A percentile compares a stretch with the other conserved stretches of the same genome.
phyloP scores from a whole-genome alignment of 2,888 invertebrate species.

The Allophyes oxyacanthae region DNA sequence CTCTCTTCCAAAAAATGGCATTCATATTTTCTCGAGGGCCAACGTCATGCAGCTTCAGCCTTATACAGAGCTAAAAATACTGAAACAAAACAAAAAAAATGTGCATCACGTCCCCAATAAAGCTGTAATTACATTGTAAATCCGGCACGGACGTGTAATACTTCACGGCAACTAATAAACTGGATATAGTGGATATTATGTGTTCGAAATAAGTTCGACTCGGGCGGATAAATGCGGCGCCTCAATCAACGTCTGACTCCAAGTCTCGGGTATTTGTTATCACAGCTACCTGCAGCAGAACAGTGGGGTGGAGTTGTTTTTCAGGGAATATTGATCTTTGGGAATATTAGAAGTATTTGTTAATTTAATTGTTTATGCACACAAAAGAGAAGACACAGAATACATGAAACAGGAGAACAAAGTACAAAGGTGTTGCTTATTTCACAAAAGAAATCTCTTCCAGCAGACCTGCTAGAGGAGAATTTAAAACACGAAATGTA shows the following conservation, averaged over 20 bases:
- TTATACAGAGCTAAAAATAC: background rate
- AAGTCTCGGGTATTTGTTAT: slow-evolving; percentile 71
- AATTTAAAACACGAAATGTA: too few relatives aligned
- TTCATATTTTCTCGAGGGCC: too few relatives aligned
- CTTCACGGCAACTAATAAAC: slow-evolving; percentile 75
- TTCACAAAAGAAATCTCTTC: too few relatives aligned
- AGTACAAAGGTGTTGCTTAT: too few relatives aligned
- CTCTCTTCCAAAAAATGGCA: too few relatives aligned
- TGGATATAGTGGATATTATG: slow-evolving; percentile 72
- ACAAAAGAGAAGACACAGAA: too few relatives aligned
- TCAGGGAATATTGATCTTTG: background rate
- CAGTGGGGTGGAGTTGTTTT: slow-evolving; percentile 20
- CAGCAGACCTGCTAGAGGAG: too few relatives aligned
- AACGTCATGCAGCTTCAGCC: too few relatives aligned
- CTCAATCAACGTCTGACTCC: slow-evolving; percentile 75
- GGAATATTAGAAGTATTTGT: too few relatives aligned
- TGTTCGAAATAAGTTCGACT: slow-evolving; percentile 66
- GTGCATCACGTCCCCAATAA: slow-evolving; percentile 44
- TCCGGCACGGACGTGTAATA: slow-evolving; percentile 55
- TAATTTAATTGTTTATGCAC: too few relatives aligned
- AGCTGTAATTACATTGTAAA: slow-evolving; percentile 50
- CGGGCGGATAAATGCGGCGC: slow-evolving; percentile 69
- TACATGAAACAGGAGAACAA: too few relatives aligned
- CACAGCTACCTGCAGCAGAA: slow-evolving; percentile 58
- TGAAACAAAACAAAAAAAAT: slow-evolving; percentile 23